Conservation (phyloP, 2,113 vertebrate genomes). For the Burhinus oedicnemus region DNA sequence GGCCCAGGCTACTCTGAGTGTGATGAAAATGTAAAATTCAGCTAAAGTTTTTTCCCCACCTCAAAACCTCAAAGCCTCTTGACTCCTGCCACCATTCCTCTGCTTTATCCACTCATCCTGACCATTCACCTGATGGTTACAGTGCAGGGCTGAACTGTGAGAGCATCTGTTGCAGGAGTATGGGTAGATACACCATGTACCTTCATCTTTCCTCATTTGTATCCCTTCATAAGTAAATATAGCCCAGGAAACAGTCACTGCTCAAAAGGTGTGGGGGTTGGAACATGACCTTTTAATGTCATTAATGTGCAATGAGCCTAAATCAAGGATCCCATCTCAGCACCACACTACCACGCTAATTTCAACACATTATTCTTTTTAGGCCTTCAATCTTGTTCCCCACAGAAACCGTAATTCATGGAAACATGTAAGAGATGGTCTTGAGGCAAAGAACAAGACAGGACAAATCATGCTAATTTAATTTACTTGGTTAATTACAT, state of each 20-base stretch:
- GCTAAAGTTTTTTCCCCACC: neutral
- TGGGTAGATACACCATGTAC: neutral
- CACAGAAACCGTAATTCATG: neutral
- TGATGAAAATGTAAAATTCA: neutral
- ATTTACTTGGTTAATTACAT: conserved; percentile 69
- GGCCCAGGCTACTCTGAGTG: neutral
- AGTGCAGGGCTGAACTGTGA: neutral
- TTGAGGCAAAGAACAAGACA: conserved; percentile 47
- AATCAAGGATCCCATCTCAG: neutral
- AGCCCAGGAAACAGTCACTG: neutral
- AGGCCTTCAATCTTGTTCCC: neutral
- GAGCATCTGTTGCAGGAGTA: neutral
- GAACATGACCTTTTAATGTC: neutral
- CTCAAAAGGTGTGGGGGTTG: neutral
- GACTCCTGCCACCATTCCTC: neutral
- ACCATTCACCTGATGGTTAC: neutral
- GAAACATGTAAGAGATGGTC: conserved; percentile 17
- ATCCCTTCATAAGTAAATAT: neutral
- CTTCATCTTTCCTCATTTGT: neutral
- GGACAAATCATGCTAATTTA: conserved; percentile 63
- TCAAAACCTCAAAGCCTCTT: neutral
- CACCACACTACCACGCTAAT: accelerated
- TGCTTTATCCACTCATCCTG: neutral
- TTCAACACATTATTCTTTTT: neutral
- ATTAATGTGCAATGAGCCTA: neutral